These are phyloP conservation scores for Acanthosepion pharaonis DNA, from an alignment of 2,888 invertebrate species.

Conservation along the genomic window DNA sequence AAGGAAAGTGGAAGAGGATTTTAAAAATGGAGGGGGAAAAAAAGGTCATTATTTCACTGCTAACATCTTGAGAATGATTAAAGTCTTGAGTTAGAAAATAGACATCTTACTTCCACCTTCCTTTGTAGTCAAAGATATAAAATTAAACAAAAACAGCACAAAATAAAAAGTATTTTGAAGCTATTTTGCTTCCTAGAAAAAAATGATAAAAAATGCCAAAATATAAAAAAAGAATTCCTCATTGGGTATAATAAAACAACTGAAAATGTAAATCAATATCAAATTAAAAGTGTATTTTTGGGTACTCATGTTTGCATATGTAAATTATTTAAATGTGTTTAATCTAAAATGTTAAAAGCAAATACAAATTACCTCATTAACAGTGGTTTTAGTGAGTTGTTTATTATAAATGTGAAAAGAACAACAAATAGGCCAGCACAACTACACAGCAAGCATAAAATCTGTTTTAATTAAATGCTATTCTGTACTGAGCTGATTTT, in stretches of 20 bases:
- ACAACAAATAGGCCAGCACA: conserved; percentile 44
- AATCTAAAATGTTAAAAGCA: neutral
- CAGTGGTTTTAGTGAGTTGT: conserved; percentile 43
- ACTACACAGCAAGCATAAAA: conserved; percentile 45
- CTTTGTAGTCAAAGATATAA: neutral
- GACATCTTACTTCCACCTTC: conserved; percentile 7
- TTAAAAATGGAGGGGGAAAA: neutral
- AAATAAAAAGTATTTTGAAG: neutral
- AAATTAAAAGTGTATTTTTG: neutral
- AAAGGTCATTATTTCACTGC: neutral
- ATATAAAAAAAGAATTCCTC: neutral
- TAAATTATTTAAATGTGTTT: neutral
- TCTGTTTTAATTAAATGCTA: neutral
- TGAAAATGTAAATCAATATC: neutral
- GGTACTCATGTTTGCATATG: neutral
- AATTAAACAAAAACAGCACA: neutral
- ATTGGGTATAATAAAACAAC: neutral
- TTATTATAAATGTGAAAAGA: conserved; percentile 41
- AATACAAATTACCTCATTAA: neutral
- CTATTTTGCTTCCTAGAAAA: neutral
- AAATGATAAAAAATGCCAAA: neutral
- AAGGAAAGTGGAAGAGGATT: neutral
- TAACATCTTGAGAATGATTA: neutral
- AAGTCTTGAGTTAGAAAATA: neutral
- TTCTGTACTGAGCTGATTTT: neutral